Evolutionary conservation across 2,113 vertebrate genomes (phyloP), one percentile per base, ranked within the genome.

Genomic region (Cardinalis cardinalis): DNA sequence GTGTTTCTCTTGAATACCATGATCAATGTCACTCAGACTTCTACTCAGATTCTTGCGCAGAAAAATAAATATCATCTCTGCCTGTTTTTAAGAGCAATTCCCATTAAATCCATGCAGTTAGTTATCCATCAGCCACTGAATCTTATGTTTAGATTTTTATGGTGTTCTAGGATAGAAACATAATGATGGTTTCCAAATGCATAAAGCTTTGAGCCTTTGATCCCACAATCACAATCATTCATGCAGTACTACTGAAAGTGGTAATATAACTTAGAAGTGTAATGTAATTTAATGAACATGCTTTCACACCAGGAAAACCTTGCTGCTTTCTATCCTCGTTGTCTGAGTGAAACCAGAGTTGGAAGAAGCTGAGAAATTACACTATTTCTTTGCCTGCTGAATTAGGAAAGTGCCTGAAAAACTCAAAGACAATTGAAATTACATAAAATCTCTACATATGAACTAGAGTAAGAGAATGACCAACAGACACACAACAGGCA

Each of bases 91-190:
- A 92, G 80, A 88, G 18, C 29, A 77, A 15, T 61, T 75, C 36
- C 52, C 31, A n/a, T 80, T 75, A 80, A 93, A 80, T 70, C 51
- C 40, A 53, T 34, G 26, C 14, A 85, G 58, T 58, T 2, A 61
- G 85, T 83, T 87, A 72, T 69, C 20, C 41, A 34, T 79, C 41
- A 52, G n/a, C 26, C 51, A 61, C 23, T 58, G 49, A 82, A 65
- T 85, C 13, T 75, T 72, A 72, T 38, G 51, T 79, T 87, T 53
- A 76, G 34, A 70, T 69, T 94, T 77, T 88, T 76, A 70, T 53
- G 48, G 12, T 46, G 8, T 88, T 73, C 59, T 87, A 83, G 38
- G 38, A 73, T 46, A 83, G 63, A 91, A 96, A 43, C 16, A 56
- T 55, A 85, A 76, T 65, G 23, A 65, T 83, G 15, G 32, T 64